Base-by-base conservation (phyloP, 1,140 invertebrate genomes). In the Drosophila pseudoananassae region DNA sequence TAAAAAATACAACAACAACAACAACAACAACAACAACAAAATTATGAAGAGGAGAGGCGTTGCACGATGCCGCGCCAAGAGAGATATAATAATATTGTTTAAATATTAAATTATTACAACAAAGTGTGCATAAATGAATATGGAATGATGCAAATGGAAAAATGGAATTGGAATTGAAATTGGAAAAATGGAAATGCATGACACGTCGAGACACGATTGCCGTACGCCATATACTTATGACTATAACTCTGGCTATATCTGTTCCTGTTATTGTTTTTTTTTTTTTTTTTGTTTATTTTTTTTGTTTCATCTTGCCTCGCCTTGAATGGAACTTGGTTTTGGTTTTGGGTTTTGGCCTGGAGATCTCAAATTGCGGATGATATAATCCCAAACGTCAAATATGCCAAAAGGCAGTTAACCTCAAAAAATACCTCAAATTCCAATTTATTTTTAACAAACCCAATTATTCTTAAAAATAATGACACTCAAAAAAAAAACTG, bases 51-150 rank as follows among this genome's bases (percentile, higher is more conserved):
- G 40, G 40, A 43, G 53, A 17, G 25, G 23, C 38, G 45, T 59
- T 20, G 47, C 23, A 54, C 61, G 57, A 54, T 33, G 60, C 40
- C 51, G 40, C 0, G 25, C 25, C 25, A 7, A 27, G 25, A 43
- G 40, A 14, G 50, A 76, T 49, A 70, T 72, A 83, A 79, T 73
- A 85, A 82, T 78, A 87, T 82, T 75, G 82, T 87, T 85, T 58
- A 87, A 87, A 85, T 87, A 88, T 88, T 75, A 87, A 85, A 85
- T 85, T 87, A 85, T 85, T 87, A 82, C 81, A 82, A 78, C 64
- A 76, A 85, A 73, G 65, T 87, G 82, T 78, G 74, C 82, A 85
- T 85, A 85, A 87, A 87, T 87, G 83, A 78, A 87, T 85, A 85
- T 70, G 74, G 69, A 87, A 87, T 85, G 78, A 85, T 80, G 78